A percentile compares a stretch with the other conserved stretches of the same genome.
Evolutionary conservation across 2,888 invertebrate species (phyloP).

Genomic region (Electrophaes corylata): DNA sequence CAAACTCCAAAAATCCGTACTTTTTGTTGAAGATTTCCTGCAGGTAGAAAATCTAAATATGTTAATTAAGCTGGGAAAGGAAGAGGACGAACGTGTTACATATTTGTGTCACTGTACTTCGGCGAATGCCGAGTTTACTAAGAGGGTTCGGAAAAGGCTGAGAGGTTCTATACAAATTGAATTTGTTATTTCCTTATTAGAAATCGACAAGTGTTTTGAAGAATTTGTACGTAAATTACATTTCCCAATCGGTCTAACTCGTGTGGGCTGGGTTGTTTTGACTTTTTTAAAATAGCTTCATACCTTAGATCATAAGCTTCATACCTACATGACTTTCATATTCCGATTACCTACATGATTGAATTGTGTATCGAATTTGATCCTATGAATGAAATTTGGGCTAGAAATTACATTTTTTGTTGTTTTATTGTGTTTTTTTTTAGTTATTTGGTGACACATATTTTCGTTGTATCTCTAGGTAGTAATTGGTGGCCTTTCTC

Average conservation of each 20-base stretch:
- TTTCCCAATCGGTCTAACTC: background rate
- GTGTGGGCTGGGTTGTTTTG: too few relatives aligned
- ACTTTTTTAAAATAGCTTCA: too few relatives aligned
- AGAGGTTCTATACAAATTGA: slow-evolving; percentile 34
- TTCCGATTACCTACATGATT: background rate
- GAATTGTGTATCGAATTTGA: background rate
- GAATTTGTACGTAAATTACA: slow-evolving; percentile 9
- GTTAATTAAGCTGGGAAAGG: slow-evolving; percentile 50
- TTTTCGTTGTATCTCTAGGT: slow-evolving; percentile 52
- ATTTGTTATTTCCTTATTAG: slow-evolving; percentile 39
- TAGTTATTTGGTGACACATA: background rate
- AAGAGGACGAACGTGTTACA: slow-evolving; percentile 44
- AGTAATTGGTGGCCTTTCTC: slow-evolving; percentile 85
- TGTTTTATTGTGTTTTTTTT: background rate
- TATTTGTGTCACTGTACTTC: slow-evolving; percentile 41
- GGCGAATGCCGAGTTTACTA: slow-evolving; percentile 45
- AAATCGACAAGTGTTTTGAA: slow-evolving; percentile 19
- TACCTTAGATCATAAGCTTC: too few relatives aligned
- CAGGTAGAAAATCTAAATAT: slow-evolving; percentile 47
- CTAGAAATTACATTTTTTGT: too few relatives aligned
- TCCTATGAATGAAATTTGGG: background rate
- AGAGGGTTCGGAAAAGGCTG: slow-evolving; percentile 37
- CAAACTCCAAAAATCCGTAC: slow-evolving; percentile 50
- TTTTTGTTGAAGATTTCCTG: slow-evolving; percentile 44
- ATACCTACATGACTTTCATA: background rate